Evolutionary conservation across 2,888 invertebrate species (phyloP).

Genomic region (Adelognathus sp.): DNA sequence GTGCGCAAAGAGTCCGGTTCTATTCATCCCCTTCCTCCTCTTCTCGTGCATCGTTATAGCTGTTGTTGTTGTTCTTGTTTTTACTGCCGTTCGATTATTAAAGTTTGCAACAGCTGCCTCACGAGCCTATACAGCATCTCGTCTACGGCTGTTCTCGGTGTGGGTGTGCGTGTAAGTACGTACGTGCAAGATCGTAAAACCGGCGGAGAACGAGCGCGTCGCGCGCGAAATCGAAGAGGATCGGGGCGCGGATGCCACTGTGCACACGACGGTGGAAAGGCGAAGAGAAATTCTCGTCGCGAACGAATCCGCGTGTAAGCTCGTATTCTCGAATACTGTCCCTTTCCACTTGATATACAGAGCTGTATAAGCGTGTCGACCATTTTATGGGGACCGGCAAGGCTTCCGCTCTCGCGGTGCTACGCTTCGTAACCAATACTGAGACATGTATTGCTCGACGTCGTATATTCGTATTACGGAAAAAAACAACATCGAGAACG

Average conservation of each 20-base stretch:
- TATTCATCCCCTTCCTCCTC: slow-evolving; percentile 16
- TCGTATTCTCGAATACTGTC: slow-evolving; percentile 15
- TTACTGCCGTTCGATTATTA: slow-evolving; percentile 71
- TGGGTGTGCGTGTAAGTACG: slow-evolving; percentile 14
- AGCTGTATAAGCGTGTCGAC: background rate
- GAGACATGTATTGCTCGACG: background rate
- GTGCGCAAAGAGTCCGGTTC: slow-evolving; percentile 20
- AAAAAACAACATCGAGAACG: background rate
- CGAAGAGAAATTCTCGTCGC: slow-evolving; percentile 32
- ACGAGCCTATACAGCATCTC: background rate
- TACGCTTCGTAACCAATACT: background rate
- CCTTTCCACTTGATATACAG: slow-evolving; percentile 1
- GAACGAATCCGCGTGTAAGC: slow-evolving; percentile 22
- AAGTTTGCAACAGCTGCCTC: slow-evolving; percentile 53
- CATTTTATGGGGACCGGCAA: slow-evolving; percentile 36
- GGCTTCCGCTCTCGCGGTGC: background rate
- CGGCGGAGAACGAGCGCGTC: slow-evolving; percentile 2
- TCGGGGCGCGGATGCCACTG: background rate
- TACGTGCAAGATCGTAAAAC: slow-evolving; percentile 44
- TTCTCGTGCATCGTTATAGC: slow-evolving; percentile 28
- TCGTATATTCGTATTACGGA: background rate
- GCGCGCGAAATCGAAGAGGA: slow-evolving; percentile 25
- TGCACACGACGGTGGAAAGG: background rate
- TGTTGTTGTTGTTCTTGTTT: slow-evolving; percentile 65
- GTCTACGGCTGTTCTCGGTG: background rate